A percentile compares a stretch with the other conserved stretches of the same genome.
Evolutionary conservation across 2,888 invertebrate genomes (phyloP).

Genomic region (Carabus problematicus): DNA sequence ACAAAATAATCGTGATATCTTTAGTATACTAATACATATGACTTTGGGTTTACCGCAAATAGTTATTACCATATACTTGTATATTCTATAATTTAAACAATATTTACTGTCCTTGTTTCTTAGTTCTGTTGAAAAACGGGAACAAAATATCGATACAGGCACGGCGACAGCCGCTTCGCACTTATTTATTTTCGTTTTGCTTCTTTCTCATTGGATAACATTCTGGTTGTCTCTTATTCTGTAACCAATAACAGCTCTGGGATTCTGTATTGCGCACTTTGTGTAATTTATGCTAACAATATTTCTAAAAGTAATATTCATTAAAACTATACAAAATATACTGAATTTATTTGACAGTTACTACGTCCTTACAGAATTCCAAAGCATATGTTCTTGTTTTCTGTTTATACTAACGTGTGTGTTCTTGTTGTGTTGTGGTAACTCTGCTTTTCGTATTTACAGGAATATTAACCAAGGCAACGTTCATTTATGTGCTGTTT

Average conservation of each 20-base stretch:
- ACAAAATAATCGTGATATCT: no score
- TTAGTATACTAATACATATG: no score
- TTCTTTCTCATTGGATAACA: not conserved
- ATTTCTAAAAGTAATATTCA: no score
- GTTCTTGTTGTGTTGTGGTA: no score
- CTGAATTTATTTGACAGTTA: no score
- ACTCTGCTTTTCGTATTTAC: not conserved
- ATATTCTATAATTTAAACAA: not conserved
- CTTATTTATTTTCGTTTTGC: constrained; percentile 5
- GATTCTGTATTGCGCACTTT: not conserved
- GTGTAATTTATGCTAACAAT: no score
- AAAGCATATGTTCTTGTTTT: no score
- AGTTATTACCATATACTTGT: no score
- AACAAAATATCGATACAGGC: constrained; percentile 43
- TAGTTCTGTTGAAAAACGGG: constrained; percentile 28
- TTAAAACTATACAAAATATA: no score
- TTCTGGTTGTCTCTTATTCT: constrained; percentile 2
- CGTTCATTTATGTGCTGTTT: not conserved
- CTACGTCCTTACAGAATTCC: no score
- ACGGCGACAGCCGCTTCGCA: constrained; percentile 17
- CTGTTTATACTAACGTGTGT: no score
- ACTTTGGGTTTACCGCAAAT: no score
- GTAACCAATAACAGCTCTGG: constrained; percentile 6
- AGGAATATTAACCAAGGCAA: not conserved
- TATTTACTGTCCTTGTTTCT: constrained; percentile 5